Conservation (phyloP, 2,797 vertebrate genomes). For the Borostomias antarcticus region DNA sequence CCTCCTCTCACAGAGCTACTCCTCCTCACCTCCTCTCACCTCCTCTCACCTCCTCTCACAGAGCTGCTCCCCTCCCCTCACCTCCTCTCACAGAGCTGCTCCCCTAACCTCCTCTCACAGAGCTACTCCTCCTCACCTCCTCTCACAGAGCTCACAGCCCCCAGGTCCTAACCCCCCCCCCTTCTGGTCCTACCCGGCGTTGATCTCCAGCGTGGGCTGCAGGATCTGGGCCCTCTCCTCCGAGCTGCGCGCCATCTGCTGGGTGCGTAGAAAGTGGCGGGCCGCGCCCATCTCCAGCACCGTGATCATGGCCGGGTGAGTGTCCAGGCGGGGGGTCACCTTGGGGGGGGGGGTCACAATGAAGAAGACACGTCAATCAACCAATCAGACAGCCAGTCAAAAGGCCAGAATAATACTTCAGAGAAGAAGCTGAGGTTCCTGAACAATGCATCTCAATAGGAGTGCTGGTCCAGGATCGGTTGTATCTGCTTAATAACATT, state of each 20-base stretch:
- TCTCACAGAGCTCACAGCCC: background rate
- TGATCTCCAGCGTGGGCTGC: slow-evolving; percentile 96
- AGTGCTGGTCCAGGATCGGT: too few relatives aligned
- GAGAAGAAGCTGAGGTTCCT: too few relatives aligned
- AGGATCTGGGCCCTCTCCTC: slow-evolving; percentile 93
- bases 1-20: too few relatives aligned
- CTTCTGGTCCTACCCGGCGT: slow-evolving; percentile 79
- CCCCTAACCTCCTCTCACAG: background rate
- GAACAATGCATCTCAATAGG: too few relatives aligned
- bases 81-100: too few relatives aligned
- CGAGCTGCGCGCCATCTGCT: slow-evolving; percentile 88
- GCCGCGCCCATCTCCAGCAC: slow-evolving; percentile 98
- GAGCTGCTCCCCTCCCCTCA: too few relatives aligned
- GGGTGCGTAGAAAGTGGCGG: slow-evolving; percentile 95
- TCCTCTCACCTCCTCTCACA: too few relatives aligned
- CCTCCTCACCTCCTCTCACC: too few relatives aligned
- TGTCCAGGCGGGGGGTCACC: slow-evolving; percentile 92
- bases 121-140: background rate
- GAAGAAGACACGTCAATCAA: background rate
- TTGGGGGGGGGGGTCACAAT: slow-evolving; percentile 41
- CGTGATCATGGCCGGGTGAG: slow-evolving; percentile 96
- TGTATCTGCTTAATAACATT: too few relatives aligned
- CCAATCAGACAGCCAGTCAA: background rate
- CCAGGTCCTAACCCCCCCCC: background rate
- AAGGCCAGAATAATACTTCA: too few relatives aligned